Evolutionary conservation across 2,888 invertebrate genomes (phyloP), one percentile per base, ranked within the genome.

Genomic region (Molorchus minor): DNA sequence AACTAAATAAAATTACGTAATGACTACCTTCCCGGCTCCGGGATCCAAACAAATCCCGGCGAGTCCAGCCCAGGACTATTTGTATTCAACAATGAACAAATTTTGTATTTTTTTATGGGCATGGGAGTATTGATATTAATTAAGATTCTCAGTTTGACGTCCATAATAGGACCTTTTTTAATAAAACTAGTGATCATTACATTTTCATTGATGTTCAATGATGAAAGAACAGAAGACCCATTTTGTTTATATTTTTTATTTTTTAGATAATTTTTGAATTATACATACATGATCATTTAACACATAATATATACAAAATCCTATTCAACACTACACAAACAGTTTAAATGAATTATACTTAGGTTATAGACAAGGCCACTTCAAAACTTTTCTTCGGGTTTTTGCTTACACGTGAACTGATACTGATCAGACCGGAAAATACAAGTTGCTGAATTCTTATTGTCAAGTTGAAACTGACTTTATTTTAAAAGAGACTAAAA

Each of bases 241-340:
- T 35, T 54, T 44, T 20, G 20, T 41, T 61, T 62, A 53, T 52
- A 55, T 38, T 64, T 44, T 64, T 64, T 61, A 61, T 56, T 66
- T 67, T 66, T 66, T 67, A 61, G 68, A 71, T 71, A 73, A 68
- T 71, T 71, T 68, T 68, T 71, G 71, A 71, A 72, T 71, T 45
- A 68, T 70, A 73, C 73, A 74, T 72, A 72, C 65, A 73, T 71
- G 57, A 62, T 67, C 69, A 71, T 72, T 70, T 71, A 71, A 73
- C 71, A 72, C 68, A 73, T 72, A 72, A 69, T 70, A 71, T 74
- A 62, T 71, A 68, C 67, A 71, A 69, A 70, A 72, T 71, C 67
- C 61, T 70, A 61, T 61, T 60, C 64, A 70, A 70, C 64, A 69
- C 67, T 70, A 71, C 71, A 70, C 68, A 65, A 69, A 72, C 65